Conservation (phyloP, 2,113 vertebrate species). For the Hippocampus guttulatus region DNA sequence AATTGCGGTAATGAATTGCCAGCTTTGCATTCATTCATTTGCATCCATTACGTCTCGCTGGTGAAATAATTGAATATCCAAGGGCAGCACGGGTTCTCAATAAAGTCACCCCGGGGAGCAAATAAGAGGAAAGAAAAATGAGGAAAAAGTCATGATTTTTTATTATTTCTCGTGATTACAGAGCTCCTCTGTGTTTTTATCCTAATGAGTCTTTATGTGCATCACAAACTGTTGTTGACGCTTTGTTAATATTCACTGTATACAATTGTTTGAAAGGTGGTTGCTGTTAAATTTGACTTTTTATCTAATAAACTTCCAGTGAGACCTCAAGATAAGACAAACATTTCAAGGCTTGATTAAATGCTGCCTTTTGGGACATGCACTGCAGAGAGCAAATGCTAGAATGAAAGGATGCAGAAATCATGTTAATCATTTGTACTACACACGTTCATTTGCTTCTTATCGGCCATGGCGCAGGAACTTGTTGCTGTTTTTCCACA, state of each 20-base stretch:
- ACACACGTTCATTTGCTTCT: neutral
- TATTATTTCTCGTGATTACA: conserved; percentile 46
- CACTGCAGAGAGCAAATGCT: neutral
- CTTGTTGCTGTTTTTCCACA: neutral
- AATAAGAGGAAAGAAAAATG: conserved; percentile 46
- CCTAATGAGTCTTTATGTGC: conserved; percentile 1
- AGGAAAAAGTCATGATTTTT: conserved; percentile 42
- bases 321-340: conserved; percentile 13
- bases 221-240: conserved; percentile 4
- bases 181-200: conserved; percentile 25
- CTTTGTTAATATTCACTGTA: conserved; percentile 24
- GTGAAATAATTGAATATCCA: conserved; percentile 59
- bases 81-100: conserved; percentile 54
- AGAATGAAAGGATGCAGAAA: neutral
- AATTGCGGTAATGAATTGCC: conserved; percentile 64
- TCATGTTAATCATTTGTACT: neutral
- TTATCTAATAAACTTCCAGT: conserved; percentile 22
- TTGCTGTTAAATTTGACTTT: conserved; percentile 20
- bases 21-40: conserved; percentile 57
- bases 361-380: conserved; percentile 6
- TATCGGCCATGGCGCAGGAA: neutral
- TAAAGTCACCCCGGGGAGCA: conserved; percentile 48
- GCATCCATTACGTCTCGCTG: conserved; percentile 51
- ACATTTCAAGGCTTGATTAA: conserved; percentile 15
- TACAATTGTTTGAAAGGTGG: conserved; percentile 12